Conservation (phyloP, 2,888 invertebrate genomes). For the Euspilapteryx auroguttella region DNA sequence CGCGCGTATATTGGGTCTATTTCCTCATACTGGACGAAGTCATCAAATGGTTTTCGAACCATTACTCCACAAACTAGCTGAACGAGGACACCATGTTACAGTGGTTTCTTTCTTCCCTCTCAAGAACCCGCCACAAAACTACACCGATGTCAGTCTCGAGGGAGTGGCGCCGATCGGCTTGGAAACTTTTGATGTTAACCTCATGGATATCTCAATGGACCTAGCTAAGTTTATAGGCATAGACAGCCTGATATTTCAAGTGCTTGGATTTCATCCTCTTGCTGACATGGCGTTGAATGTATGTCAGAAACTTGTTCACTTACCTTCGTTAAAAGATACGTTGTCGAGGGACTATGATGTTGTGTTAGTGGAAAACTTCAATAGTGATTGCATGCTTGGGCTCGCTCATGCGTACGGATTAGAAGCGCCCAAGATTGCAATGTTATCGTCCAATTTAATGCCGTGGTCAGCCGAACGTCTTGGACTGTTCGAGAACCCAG, state of each 20-base stretch:
- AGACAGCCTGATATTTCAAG: slow-evolving; percentile 18
- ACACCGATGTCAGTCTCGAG: slow-evolving; percentile 40
- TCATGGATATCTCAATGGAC: slow-evolving; percentile 19
- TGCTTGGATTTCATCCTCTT: slow-evolving; percentile 23
- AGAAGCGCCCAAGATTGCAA: slow-evolving; percentile 56
- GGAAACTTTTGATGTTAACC: slow-evolving; percentile 25
- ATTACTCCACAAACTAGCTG: slow-evolving; percentile 51
- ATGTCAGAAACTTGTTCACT: slow-evolving; percentile 35
- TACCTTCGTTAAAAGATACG: slow-evolving; percentile 28
- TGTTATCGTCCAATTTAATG: slow-evolving; percentile 59
- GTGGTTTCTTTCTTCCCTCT: slow-evolving; percentile 63
- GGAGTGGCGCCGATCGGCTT: slow-evolving; percentile 30
- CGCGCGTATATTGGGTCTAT: slow-evolving; percentile 59
- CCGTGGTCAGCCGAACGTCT: slow-evolving; percentile 55
- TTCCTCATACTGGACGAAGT: slow-evolving; percentile 63
- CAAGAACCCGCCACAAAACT: slow-evolving; percentile 39
- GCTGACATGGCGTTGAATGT: slow-evolving; percentile 26
- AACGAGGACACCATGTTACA: slow-evolving; percentile 63
- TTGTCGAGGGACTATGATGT: slow-evolving; percentile 61
- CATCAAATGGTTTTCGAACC: slow-evolving; percentile 65
- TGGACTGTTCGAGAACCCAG: slow-evolving; percentile 46
- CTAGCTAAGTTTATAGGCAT: slow-evolving; percentile 19
- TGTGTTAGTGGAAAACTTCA: slow-evolving; percentile 64
- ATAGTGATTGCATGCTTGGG: slow-evolving; percentile 66
- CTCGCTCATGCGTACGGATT: slow-evolving; percentile 53